phyloP scores from a whole-genome alignment of 2,888 invertebrate genomes.

The Eudemis profundana region DNA sequence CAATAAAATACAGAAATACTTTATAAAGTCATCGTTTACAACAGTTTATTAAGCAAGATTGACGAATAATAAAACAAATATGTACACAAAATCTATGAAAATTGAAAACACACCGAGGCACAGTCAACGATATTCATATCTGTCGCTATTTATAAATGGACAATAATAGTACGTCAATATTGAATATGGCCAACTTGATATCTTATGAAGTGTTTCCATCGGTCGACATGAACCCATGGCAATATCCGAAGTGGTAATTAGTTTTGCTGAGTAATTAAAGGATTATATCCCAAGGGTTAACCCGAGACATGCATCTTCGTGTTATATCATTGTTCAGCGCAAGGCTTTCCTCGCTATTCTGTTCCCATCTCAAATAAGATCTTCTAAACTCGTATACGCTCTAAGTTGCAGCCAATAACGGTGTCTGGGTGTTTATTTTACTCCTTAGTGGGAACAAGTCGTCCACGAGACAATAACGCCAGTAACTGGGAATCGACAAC shows the following conservation, averaged over 20 bases:
- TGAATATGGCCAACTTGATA: constrained; percentile 47
- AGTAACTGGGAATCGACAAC: not conserved
- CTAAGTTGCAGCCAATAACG: not conserved
- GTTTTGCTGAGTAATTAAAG: constrained; percentile 38
- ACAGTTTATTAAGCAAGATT: too few relatives aligned
- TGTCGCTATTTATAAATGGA: too few relatives aligned
- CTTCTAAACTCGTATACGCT: constrained; percentile 7
- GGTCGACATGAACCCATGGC: constrained; percentile 32
- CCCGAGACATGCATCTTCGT: constrained; percentile 20
- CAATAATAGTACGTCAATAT: too few relatives aligned
- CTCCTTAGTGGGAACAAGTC: not conserved
- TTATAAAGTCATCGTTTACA: too few relatives aligned
- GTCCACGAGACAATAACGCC: not conserved
- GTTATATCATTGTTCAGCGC: constrained; percentile 26
- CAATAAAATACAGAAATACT: too few relatives aligned
- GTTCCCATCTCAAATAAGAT: constrained; percentile 9
- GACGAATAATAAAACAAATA: too few relatives aligned
- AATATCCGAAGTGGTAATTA: constrained; percentile 42
- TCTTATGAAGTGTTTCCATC: constrained; percentile 47
- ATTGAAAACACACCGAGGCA: too few relatives aligned
- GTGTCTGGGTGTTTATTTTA: not conserved
- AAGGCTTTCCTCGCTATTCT: not conserved
- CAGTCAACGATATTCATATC: too few relatives aligned
- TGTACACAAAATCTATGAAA: too few relatives aligned
- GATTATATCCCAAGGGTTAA: constrained; percentile 35